phyloP scores from a whole-genome alignment of 2,797 vertebrate genomes.

The Uromys caudimaculatus region DNA sequence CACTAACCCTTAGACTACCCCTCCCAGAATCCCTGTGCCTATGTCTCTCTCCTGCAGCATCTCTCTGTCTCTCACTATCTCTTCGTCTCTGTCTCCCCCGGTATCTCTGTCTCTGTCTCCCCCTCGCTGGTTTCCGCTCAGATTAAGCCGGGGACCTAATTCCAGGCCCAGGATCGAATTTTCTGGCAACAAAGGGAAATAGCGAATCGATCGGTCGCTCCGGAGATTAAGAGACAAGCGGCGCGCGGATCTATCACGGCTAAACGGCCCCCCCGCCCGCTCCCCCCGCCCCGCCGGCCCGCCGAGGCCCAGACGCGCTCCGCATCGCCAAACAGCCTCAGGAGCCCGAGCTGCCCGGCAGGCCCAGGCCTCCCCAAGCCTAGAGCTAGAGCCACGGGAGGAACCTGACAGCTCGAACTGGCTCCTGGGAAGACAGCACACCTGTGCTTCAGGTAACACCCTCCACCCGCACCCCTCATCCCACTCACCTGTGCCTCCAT shows the following conservation, averaged over 20 bases:
- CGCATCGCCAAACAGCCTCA: slow-evolving; percentile 78
- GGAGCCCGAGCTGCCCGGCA: slow-evolving; percentile 65
- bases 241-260: slow-evolving; percentile 95
- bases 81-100: slow-evolving; percentile 89
- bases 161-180: slow-evolving; percentile 99
- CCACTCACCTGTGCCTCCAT: not conserved
- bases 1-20: slow-evolving; percentile 87
- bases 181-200: slow-evolving; percentile 99
- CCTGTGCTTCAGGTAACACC: slow-evolving; percentile 69
- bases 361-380: slow-evolving; percentile 37
- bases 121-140: slow-evolving; percentile 93
- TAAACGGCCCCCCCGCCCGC: slow-evolving; percentile 90
- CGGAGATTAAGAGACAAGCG: slow-evolving; percentile 99
- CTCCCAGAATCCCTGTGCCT: slow-evolving; percentile 86
- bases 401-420: not conserved
- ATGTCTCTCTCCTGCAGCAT: slow-evolving; percentile 79
- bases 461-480: not conserved
- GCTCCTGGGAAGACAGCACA: slow-evolving; percentile 7
- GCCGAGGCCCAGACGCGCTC: slow-evolving; percentile 84
- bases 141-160: slow-evolving; percentile 99
- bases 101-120: slow-evolving; percentile 84
- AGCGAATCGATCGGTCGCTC: slow-evolving; percentile 99
- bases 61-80: slow-evolving; percentile 87
- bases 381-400: slow-evolving; percentile 45
- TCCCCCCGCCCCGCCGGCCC: slow-evolving; percentile 84